Evolutionary conservation across 1,140 invertebrate genomes (phyloP).

Genomic region (Pteromalus puparum): DNA sequence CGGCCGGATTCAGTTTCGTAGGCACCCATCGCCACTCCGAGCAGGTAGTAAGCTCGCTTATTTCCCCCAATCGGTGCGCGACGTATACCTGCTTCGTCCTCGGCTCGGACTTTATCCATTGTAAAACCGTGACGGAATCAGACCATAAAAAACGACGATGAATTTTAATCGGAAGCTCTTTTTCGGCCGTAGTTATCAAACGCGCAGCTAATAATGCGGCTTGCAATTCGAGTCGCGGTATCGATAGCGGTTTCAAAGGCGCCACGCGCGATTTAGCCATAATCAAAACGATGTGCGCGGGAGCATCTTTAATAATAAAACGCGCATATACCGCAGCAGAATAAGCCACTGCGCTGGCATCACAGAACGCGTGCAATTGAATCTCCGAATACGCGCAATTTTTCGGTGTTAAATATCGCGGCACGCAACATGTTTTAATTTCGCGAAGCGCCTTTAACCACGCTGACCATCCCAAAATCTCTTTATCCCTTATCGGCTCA

Average conservation of each 20-base stretch:
- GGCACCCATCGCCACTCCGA: too few species aligned
- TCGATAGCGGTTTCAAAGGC: neutral
- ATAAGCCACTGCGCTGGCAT: neutral
- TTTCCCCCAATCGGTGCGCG: too few species aligned
- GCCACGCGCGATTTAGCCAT: neutral
- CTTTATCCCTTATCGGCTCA: conserved; percentile 35
- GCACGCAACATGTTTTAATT: neutral
- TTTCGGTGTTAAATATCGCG: neutral
- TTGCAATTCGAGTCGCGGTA: conserved; percentile 8
- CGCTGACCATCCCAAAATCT: conserved; percentile 21
- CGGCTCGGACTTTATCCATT: too few species aligned
- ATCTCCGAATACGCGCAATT: neutral
- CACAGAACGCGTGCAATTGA: neutral
- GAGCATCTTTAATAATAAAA: neutral
- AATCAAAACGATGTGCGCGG: neutral
- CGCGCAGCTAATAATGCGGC: neutral
- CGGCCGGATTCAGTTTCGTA: too few species aligned
- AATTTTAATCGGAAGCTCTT: too few species aligned
- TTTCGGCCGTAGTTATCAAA: neutral
- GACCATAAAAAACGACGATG: too few species aligned
- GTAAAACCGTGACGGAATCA: too few species aligned
- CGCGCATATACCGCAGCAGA: neutral
- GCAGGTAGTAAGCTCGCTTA: too few species aligned
- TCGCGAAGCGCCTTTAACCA: conserved; percentile 16
- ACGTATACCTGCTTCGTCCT: too few species aligned